Percentiles rank a stretch among this genome's conserved stretches.
phyloP scores from a whole-genome alignment of 2,888 invertebrate species.

The Ormyrus thymus region DNA sequence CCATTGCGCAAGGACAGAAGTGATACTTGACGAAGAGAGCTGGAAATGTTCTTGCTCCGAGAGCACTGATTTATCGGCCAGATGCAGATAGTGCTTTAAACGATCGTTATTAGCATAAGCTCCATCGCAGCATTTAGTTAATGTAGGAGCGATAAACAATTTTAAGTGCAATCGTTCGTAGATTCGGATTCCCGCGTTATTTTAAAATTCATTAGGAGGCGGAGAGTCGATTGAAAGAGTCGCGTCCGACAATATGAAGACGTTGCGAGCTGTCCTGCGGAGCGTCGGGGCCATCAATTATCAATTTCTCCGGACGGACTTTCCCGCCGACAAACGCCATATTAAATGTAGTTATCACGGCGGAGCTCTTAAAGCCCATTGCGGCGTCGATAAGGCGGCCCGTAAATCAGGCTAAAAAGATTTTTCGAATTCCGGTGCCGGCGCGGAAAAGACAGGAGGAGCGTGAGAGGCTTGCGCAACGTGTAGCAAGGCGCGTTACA shows the following conservation, averaged over 20 bases:
- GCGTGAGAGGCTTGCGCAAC: slow-evolving; percentile 18
- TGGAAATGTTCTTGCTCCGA: too few species aligned
- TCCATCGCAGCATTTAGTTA: background rate
- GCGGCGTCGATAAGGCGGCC: slow-evolving; percentile 22
- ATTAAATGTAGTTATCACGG: slow-evolving; percentile 51
- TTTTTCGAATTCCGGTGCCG: slow-evolving; percentile 41
- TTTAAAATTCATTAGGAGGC: too few species aligned
- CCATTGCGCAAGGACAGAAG: too few species aligned
- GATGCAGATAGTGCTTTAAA: too few species aligned
- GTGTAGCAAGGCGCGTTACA: slow-evolving; percentile 27
- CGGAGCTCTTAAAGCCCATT: background rate
- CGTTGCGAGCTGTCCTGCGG: slow-evolving; percentile 11
- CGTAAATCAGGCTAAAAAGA: slow-evolving; percentile 48
- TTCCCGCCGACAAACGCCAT: slow-evolving; percentile 19
- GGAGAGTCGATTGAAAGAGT: too few species aligned
- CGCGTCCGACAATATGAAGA: background rate
- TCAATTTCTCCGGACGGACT: background rate
- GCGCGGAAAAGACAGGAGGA: slow-evolving; percentile 8
- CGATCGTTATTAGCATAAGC: background rate
- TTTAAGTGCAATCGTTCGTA: background rate
- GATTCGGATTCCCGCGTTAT: too few species aligned
- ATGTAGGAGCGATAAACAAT: background rate
- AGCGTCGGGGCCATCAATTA: background rate
- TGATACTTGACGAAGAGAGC: too few species aligned
- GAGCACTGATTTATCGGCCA: too few species aligned